phyloP scores from a whole-genome alignment of 2,797 vertebrate genomes.

The Echeneis naucrates region DNA sequence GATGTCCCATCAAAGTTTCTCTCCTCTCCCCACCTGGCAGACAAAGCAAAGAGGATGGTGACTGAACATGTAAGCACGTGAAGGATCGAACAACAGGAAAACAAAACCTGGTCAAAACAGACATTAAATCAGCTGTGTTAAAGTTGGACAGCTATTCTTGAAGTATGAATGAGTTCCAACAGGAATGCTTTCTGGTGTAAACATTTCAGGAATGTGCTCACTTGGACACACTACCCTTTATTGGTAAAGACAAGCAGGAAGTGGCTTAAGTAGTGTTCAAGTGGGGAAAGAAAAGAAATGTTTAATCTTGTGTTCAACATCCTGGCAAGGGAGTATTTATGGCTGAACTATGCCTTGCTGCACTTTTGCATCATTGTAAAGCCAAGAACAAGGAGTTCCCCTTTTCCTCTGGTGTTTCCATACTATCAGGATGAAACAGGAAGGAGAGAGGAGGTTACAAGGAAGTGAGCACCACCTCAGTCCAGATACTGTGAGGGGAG shows the following conservation, averaged over 20 bases:
- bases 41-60: conserved; percentile 40
- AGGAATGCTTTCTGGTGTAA: conserved; percentile 18
- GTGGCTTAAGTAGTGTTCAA: conserved; percentile 19
- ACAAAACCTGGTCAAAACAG: conserved; percentile 8
- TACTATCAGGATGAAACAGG: conserved; percentile 49
- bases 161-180: conserved; percentile 15
- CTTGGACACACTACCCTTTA: conserved; percentile 20
- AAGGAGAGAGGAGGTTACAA: conserved; percentile 59
- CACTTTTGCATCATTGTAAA: conserved; percentile 55
- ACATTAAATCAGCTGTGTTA: conserved; percentile 10
- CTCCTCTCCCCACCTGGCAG: conserved; percentile 94
- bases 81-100: conserved; percentile 10
- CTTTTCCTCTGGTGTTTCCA: conserved; percentile 60
- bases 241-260: conserved; percentile 52
- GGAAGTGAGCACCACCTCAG: conserved; percentile 63
- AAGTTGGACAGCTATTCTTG: conserved; percentile 32
- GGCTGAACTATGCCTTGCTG: conserved; percentile 28
- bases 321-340: conserved; percentile 71
- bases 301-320: conserved; percentile 68
- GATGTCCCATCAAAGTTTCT: conserved; percentile 83
- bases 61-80: conserved; percentile 16
- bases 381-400: conserved; percentile 58
- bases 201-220: conserved; percentile 39
- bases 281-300: conserved; percentile 1
- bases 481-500: conserved; percentile 15